Evolutionary conservation across 2,113 vertebrate species (phyloP).

Genomic region (Dasyornis broadbenti): DNA sequence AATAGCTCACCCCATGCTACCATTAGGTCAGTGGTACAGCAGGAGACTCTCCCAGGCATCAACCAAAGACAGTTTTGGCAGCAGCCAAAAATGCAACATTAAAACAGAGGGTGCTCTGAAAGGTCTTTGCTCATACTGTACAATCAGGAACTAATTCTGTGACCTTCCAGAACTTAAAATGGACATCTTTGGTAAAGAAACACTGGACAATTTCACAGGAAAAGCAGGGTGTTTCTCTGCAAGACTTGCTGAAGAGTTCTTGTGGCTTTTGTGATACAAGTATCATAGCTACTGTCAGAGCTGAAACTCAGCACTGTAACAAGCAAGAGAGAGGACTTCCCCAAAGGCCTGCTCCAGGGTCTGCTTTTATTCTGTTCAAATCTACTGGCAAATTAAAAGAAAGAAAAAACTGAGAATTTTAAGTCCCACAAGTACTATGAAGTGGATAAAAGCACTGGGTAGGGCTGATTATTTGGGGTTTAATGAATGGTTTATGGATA

Average conservation of each 20-base stretch:
- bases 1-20: neutral
- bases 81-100: neutral
- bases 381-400: neutral
- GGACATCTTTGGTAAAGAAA: neutral
- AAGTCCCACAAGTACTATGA: neutral
- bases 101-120: neutral
- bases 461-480: neutral
- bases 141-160: neutral
- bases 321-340: neutral
- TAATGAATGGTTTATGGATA: neutral
- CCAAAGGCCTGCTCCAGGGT: neutral
- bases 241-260: neutral
- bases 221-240: neutral
- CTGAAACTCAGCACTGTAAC: neutral
- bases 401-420: neutral
- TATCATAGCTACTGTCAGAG: neutral
- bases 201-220: rapidly evolving
- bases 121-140: neutral
- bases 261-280: neutral
- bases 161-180: neutral
- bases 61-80: neutral
- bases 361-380: neutral
- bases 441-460: neutral
- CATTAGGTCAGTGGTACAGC: neutral
- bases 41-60: neutral